Percentiles rank a stretch among this genome's conserved stretches.
phyloP scores from a whole-genome alignment of 2,113 vertebrate species.

The Daboia siamensis region DNA sequence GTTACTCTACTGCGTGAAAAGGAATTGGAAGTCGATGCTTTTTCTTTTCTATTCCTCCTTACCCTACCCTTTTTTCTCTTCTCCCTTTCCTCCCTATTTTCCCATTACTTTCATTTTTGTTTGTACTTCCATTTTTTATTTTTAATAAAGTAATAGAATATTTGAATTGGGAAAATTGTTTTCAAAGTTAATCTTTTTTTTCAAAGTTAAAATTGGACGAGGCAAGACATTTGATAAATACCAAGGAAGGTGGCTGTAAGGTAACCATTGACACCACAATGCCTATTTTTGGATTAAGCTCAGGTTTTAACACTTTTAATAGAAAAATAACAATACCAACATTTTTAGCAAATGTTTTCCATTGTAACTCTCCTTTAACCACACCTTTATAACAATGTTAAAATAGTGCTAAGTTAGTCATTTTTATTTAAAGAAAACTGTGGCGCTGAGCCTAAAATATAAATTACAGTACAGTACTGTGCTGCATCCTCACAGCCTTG shows the following conservation, averaged over 20 bases:
- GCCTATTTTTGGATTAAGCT: neutral
- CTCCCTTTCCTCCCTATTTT: neutral
- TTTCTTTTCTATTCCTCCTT: neutral
- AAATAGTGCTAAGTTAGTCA: neutral
- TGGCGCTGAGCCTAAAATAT: neutral
- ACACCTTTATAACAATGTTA: neutral
- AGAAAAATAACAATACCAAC: neutral
- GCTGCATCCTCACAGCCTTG: neutral
- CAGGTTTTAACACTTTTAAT: neutral
- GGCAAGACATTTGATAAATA: neutral
- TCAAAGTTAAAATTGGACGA: neutral
- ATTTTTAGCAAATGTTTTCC: neutral
- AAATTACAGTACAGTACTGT: neutral
- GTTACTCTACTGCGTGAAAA: neutral
- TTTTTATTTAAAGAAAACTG: neutral
- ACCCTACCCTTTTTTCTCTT: neutral
- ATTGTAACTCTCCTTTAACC: neutral
- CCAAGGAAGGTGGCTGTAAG: neutral
- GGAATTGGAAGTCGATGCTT: neutral
- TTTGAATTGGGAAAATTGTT: neutral
- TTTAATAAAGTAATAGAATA: neutral
- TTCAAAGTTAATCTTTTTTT: neutral
- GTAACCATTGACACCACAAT: neutral
- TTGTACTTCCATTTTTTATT: neutral
- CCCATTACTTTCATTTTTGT: neutral